phyloP scores from a whole-genome alignment of 2,113 vertebrate genomes.

The Myxocyprinus asiaticus region DNA sequence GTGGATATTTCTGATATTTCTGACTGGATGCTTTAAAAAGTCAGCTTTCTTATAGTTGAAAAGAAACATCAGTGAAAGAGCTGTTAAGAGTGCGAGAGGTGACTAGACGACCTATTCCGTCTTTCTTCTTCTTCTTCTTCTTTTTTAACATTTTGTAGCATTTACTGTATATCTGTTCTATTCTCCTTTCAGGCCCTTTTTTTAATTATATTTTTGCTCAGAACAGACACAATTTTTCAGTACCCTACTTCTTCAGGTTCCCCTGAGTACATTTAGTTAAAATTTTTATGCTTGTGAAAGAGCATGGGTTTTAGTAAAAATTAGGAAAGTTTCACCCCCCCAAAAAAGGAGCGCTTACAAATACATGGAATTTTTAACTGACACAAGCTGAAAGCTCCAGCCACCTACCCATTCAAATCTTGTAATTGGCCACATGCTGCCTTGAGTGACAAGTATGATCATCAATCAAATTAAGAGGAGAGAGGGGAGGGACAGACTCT shows the following conservation, averaged over 20 bases:
- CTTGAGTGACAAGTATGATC: slow-evolving; percentile 81
- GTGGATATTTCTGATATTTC: no score
- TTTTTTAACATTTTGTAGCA: slow-evolving; percentile 63
- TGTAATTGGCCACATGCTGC: slow-evolving; percentile 81
- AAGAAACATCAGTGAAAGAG: no score
- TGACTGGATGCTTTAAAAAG: background rate
- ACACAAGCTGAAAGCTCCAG: slow-evolving; percentile 31
- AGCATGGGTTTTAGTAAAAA: no score
- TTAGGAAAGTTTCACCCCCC: no score
- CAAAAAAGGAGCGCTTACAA: no score
- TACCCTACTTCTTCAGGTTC: background rate
- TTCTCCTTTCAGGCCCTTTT: slow-evolving; percentile 69
- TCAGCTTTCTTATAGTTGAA: background rate
- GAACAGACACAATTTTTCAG: slow-evolving; percentile 38
- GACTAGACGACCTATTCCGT: slow-evolving; percentile 72
- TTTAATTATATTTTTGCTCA: slow-evolving; percentile 61
- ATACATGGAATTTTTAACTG: slow-evolving; percentile 9
- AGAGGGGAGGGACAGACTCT: slow-evolving; percentile 35
- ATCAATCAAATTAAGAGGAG: slow-evolving; percentile 79
- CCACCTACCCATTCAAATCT: slow-evolving; percentile 55
- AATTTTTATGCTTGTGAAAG: no score
- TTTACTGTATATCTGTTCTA: slow-evolving; percentile 57
- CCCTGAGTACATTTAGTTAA: no score
- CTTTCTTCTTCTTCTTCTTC: slow-evolving; percentile 66
- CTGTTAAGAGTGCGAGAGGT: slow-evolving; percentile 17